These are phyloP conservation scores for Lithobates pipiens DNA, from an alignment of 2,797 vertebrate species.

Conservation along the genomic window DNA sequence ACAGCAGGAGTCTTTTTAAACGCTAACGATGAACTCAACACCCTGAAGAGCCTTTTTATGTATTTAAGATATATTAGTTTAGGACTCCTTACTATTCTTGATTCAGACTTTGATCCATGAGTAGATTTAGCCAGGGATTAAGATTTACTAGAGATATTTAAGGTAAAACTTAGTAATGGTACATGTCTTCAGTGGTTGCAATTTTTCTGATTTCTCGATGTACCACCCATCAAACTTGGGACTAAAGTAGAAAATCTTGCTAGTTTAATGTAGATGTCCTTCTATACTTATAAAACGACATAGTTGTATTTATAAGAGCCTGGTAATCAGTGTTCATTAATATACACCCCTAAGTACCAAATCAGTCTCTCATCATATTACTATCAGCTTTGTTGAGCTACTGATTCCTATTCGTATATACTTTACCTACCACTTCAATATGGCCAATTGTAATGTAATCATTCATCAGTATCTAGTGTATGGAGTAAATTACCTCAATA, in stretches of 20 bases:
- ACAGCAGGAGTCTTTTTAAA: conserved; percentile 60
- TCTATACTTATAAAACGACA: conserved; percentile 24
- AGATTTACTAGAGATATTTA: conserved; percentile 31
- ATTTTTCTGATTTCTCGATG: background rate
- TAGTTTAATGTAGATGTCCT: conserved; percentile 21
- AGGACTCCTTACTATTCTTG: conserved; percentile 55
- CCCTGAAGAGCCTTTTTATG: conserved; percentile 62
- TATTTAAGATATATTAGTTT: conserved; percentile 63
- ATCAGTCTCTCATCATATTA: conserved; percentile 29
- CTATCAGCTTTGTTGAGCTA: background rate
- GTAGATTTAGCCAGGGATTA: conserved; percentile 27
- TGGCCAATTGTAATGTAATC: too few species aligned
- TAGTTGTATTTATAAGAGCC: conserved; percentile 6
- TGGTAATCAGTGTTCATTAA: conserved; percentile 35
- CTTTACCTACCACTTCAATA: background rate
- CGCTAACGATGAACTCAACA: conserved; percentile 62
- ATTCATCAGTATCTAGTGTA: too few species aligned
- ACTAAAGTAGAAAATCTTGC: background rate
- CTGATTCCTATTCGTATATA: conserved; percentile 8
- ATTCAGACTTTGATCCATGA: conserved; percentile 53
- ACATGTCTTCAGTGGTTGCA: background rate
- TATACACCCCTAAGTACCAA: conserved; percentile 16
- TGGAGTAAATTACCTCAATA: too few species aligned
- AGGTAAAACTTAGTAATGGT: background rate
- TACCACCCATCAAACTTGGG: background rate